A percentile compares a stretch with the other conserved stretches of the same genome.
Conservation (phyloP, 2,113 vertebrate species). For the Bos indicus region DNA sequence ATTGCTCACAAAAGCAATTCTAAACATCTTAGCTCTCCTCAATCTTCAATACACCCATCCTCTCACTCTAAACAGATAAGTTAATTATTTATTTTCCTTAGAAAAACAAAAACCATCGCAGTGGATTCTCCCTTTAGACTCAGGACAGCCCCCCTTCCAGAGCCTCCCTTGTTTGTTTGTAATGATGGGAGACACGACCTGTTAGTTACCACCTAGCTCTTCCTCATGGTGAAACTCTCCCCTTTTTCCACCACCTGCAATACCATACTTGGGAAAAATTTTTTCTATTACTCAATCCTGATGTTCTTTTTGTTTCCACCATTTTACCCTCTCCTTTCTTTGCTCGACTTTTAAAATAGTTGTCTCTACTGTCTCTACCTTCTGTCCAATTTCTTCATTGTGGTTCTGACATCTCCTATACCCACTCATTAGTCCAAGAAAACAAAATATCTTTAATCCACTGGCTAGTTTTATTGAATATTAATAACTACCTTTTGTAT, state of each 20-base stretch:
- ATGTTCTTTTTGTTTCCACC: neutral
- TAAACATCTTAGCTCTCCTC: neutral
- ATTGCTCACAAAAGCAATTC: neutral
- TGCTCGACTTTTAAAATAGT: neutral
- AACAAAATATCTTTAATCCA: neutral
- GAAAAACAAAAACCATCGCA: neutral
- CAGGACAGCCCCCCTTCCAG: neutral
- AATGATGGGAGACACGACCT: accelerated
- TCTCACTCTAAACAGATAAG: neutral
- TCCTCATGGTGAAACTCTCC: neutral
- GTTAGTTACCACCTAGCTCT: neutral
- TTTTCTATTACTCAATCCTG: neutral
- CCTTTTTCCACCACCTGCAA: neutral
- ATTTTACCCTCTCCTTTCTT: neutral
- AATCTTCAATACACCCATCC: neutral
- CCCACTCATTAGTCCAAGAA: neutral
- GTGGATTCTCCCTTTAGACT: neutral
- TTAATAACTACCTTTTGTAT: neutral
- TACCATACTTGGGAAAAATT: neutral
- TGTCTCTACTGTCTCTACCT: neutral
- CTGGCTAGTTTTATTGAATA: neutral
- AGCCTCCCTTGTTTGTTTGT: accelerated
- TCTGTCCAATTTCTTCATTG: neutral
- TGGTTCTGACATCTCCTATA: neutral
- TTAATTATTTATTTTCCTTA: neutral